Evolutionary conservation across 2,113 vertebrate genomes (phyloP), one percentile per base, ranked within the genome.

Genomic region (Sinocyclocheilus rhinocerous): DNA sequence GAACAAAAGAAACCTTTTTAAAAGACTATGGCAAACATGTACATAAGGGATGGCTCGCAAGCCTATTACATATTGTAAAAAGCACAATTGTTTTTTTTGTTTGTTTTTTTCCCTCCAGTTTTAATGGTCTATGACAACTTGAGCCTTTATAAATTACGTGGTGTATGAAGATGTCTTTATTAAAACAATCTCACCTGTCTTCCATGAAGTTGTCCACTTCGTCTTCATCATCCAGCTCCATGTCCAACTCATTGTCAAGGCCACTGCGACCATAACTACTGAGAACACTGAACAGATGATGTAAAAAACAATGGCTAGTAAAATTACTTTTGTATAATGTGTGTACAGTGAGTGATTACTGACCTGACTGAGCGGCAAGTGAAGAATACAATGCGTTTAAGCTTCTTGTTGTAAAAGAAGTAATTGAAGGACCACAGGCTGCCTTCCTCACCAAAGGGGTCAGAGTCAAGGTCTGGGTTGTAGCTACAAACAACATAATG

Each of bases 401-500:
- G 95, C 57, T 97, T 94, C 91, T 98, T 98, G 94, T 99, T 99
- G 94, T 99, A 98, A 91, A 99, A 99, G 91, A 99, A 98, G 87
- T 99, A 99, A 90, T 99, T 99, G 93, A 98, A 98, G 85, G 97
- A 99, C 98, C 98, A 99, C 84, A 99, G 96, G 88, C 96, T 98
- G 0, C 98, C 97, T 0, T 98, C 98, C 86, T 99, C 98, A 0
- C 98, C 98, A 0, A 98, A 99, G 1, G 97, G 98, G 83, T 99
- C 97, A 0, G 96, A 99, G 88, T 97, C 97, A 92, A 99, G 93
- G 88, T 99, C 98, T 0, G 98, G 97, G 90, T 99, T 99, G 92
- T 99, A 99, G 93, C 97, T 98, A 87, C 0, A 88, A 13, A 85
- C 1, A 36, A 1, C 11, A 18, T 59, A n/a, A 86, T 39, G 59